Base-by-base conservation (phyloP, 2,888 invertebrate genomes). In the Drosophila picticornis region DNA sequence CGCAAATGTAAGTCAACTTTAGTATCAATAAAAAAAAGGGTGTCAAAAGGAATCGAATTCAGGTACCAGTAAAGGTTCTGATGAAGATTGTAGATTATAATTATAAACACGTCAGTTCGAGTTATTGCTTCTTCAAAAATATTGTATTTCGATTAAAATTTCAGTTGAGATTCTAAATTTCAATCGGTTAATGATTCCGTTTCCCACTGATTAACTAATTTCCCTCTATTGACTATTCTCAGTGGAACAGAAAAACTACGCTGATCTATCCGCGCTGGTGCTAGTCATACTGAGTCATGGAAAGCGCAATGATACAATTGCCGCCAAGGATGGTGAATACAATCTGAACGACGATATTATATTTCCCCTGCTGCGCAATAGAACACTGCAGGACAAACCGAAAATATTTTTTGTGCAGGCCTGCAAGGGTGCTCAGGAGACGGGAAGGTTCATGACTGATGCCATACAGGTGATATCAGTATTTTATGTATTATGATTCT, bases 321-420 rank as follows among this genome's bases (percentile, higher is more conserved):
- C 89, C 29, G 93, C 93, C 36, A 91, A 79, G 69, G 93, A 93
- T 78, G 88, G 83, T 0, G 81, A 83, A 10, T 93, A 92, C 70
- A 91, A 90, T 3, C 77, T 93, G 57, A 91, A 93, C 52, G 91
- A 92, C 64, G 86, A 87, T 36, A 75, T 93, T 1, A 58, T 93
- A 0, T 91, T 91, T 81, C 93, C 92, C 1, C 80, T 93, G n/a
- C 63, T 93, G 25, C 80, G 89, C 43, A 93, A 93, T 83, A 81
- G 80, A 1, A 86, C 92, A 9, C 73, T 93, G 1, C 71, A 75
- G 16, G 76, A 90, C 19, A 93, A 93, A 50, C 93, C 93, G 19
- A 93, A 93, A 70, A 83, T 93, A 36, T 72, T 93, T 10, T 91
- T 93, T 36, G 91, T 93, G 38, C 93, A 93, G 82, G 93, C 93